Conservation (phyloP, 2,113 vertebrate genomes). For the Stegostoma tigrinum region DNA sequence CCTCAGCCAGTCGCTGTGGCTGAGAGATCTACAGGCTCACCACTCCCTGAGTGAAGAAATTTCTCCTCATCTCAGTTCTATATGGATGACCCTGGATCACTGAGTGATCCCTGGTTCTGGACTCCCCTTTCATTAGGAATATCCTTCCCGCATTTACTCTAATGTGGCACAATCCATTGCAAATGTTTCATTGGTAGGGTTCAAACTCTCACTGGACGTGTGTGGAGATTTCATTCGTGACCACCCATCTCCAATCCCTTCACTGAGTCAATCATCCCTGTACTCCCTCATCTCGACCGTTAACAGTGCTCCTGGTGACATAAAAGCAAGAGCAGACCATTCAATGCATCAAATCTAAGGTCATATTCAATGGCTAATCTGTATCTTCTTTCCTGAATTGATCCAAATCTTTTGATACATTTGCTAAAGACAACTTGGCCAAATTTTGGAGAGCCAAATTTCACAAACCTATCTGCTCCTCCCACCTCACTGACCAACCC, state of each 20-base stretch:
- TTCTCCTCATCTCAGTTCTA: too few relatives aligned
- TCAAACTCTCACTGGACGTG: background rate
- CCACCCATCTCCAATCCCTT: background rate
- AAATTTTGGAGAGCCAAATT: background rate
- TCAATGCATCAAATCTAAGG: background rate
- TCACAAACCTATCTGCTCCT: too few relatives aligned
- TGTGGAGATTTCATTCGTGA: background rate
- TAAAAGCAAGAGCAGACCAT: background rate
- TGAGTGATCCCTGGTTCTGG: too few relatives aligned
- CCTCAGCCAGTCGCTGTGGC: too few relatives aligned
- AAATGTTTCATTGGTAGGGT: background rate
- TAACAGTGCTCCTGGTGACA: background rate
- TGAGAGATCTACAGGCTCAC: too few relatives aligned
- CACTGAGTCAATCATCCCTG: background rate
- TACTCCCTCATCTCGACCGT: background rate
- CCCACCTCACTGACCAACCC: too few relatives aligned
- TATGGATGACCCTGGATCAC: too few relatives aligned
- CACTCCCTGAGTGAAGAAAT: too few relatives aligned
- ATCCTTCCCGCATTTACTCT: background rate
- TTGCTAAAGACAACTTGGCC: background rate
- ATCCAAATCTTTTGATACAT: background rate
- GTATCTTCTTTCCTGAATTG: too few relatives aligned
- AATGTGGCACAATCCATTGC: background rate
- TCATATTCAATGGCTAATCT: background rate
- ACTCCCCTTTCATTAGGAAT: background rate